Percentiles rank a stretch among this genome's conserved stretches.
Evolutionary conservation across 2,888 invertebrate genomes (phyloP).

Genomic region (Eristalis tenax): DNA sequence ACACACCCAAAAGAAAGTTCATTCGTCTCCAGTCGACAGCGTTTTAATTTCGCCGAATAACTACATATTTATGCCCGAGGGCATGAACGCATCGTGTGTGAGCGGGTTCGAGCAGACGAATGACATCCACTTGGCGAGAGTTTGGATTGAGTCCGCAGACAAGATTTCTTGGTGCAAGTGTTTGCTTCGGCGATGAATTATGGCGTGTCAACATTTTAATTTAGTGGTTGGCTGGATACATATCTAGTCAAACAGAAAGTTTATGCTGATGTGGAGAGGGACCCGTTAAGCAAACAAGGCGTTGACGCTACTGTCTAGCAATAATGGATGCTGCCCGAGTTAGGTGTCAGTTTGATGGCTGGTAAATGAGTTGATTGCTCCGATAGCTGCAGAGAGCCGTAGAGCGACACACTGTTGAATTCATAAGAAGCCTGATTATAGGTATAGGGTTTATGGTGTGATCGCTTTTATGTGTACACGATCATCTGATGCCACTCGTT

Average conservation of each 20-base stretch:
- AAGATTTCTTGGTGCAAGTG: background rate
- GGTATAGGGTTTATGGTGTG: too few relatives aligned
- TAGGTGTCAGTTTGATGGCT: background rate
- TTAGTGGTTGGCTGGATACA: background rate
- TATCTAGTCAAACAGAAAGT: background rate
- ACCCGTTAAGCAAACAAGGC: background rate
- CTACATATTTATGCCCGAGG: slow-evolving; percentile 15
- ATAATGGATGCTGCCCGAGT: background rate
- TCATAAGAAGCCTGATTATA: too few relatives aligned
- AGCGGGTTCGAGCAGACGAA: slow-evolving; percentile 27
- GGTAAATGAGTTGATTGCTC: background rate
- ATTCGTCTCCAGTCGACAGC: slow-evolving; percentile 22
- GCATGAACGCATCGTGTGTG: slow-evolving; percentile 6
- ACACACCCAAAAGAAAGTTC: slow-evolving; percentile 62
- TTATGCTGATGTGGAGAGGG: background rate
- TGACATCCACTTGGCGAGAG: slow-evolving; percentile 20
- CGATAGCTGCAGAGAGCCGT: background rate
- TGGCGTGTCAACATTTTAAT: background rate
- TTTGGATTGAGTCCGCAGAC: background rate
- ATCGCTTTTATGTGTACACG: too few relatives aligned
- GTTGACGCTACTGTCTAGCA: background rate
- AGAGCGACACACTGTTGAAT: too few relatives aligned
- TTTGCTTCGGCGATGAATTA: background rate
- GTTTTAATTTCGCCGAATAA: slow-evolving; percentile 44
- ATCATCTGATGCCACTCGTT: too few relatives aligned